Evolutionary conservation across 2,888 invertebrate genomes (phyloP).

Genomic region (Oxytorus armatus): DNA sequence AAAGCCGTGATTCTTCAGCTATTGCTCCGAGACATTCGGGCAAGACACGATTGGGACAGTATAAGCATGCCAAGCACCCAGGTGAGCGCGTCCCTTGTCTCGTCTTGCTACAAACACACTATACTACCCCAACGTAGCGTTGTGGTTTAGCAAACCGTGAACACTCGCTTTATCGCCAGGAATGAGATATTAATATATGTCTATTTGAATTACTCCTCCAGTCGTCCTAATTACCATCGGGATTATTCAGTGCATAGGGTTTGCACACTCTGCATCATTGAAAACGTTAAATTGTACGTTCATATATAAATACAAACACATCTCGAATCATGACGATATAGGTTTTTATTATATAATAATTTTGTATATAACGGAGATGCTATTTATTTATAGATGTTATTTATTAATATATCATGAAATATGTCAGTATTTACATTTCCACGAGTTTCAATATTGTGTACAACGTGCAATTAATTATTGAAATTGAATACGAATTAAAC

Average conservation of each 20-base stretch:
- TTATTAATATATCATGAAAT: no score
- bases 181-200: neutral
- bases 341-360: no score
- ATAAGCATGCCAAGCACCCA: slow-evolving; percentile 18
- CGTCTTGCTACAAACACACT: neutral
- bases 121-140: neutral
- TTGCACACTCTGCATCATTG: neutral
- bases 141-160: slow-evolving; percentile 35
- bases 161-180: neutral
- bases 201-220: neutral
- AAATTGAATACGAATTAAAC: neutral
- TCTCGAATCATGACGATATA: neutral
- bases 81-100: slow-evolving; percentile 37
- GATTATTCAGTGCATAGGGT: neutral
- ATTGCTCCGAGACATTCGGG: slow-evolving; percentile 12
- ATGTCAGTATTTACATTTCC: neutral
- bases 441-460: slow-evolving; percentile 1
- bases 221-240: neutral
- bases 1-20: slow-evolving; percentile 42
- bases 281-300: neutral
- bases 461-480: neutral
- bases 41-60: slow-evolving; percentile 5
- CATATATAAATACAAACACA: neutral
- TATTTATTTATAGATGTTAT: no score
- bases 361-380: no score